Base-by-base conservation (phyloP, 30 jellyfish, hydroid and myxozoan genomes). In the Phacellophora camtschatica region DNA sequence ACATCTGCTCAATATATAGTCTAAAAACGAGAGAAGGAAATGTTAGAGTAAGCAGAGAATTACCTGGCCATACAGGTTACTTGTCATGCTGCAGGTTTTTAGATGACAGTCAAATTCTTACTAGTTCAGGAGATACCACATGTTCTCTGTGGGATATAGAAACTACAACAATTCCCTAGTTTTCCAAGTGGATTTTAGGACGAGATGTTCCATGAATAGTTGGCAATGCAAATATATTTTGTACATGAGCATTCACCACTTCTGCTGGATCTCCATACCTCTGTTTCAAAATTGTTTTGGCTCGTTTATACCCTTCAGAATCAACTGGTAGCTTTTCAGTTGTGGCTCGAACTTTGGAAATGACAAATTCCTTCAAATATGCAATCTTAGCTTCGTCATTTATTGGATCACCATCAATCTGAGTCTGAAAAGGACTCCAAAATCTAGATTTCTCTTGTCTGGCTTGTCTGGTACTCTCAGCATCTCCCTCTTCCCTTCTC, bases 1-100 rank as follows among this genome's bases (percentile, higher is more conserved):
- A 95, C 74, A 88, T 95, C 24, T 95, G 99, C 83, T 88, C 99
- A 18, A 89, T 95, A 41, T 95, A 88, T 57, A 89, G 97, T 78
- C 43, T 95, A 24, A 95, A 82, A 69, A 89, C 96, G 24, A 50
- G 97, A 43, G 97, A 88, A 77, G 97, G 99, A 31, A 95, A 88
- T 79, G 97, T 90, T 25, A 58, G 97, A 66, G 97, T 95, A 20
- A 95, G 97, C 83, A 76, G 97, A 73, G 99, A 95, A 71, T 76
- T 95, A 6, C 97, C 97, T 5, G 97, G 97, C 51, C 99, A 95
- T 54, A 89, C 97, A 83, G 99, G 99, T 95, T 95, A 95, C 68
- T 36, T 95, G 70, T 95, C 99, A 22, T 95, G 98, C 80, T 95
- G 99, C 77, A 56, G 97, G 39, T 95, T 95, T 82, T 75, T 95